Evolutionary conservation across 1,140 invertebrate species (phyloP), one percentile per base, ranked within the genome.

Genomic region (Stenopsyche tienmushanensis): DNA sequence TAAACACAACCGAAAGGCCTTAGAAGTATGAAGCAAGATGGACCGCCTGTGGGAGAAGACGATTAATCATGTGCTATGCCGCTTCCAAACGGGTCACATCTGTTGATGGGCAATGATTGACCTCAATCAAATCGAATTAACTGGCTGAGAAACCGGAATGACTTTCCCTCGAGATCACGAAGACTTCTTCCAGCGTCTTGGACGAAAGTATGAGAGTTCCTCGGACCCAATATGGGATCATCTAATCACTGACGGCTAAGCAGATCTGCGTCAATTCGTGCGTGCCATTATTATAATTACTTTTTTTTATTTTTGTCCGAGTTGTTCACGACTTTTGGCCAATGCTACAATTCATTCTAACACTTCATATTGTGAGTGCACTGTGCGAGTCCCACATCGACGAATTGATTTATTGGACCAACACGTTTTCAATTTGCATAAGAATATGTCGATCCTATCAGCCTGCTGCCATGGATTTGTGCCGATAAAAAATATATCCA

Each of bases 41-140:
- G 21, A 34, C 24, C 24, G 53, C 17, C 53, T 25, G 26, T 57
- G n/a, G 15, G 24, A 39, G 15, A 57, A 25, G 24, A 25, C 24
- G 15, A 57, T 25, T 15, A 39, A 26, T 26, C 53, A 26, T 5
- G 49, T 5, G 18, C 13, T 20, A 21, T 23, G 49, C 20, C n/a
- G 18, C 20, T 52, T 23, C 53, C 24, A 57, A 57, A 57, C 53
- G 23, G 52, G 52, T 64, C 62, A 55, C 0, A 54, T 23, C 23
- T 54, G 52, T 64, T 64, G 62, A 64, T 45, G 62, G 52, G 23
- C 26, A 17, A 52, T 64, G 62, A 64, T 64, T 64, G 62, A 64
- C 62, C 62, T 42, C 62, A 57, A 64, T 64, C 62, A 64, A 64
- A 64, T 41, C 39, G 50, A 64, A 64, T 64, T 55, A 64, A 45